Conservation (phyloP, 30 jellyfish, hydroid and myxozoan species). For the Sanderia malayensis region DNA sequence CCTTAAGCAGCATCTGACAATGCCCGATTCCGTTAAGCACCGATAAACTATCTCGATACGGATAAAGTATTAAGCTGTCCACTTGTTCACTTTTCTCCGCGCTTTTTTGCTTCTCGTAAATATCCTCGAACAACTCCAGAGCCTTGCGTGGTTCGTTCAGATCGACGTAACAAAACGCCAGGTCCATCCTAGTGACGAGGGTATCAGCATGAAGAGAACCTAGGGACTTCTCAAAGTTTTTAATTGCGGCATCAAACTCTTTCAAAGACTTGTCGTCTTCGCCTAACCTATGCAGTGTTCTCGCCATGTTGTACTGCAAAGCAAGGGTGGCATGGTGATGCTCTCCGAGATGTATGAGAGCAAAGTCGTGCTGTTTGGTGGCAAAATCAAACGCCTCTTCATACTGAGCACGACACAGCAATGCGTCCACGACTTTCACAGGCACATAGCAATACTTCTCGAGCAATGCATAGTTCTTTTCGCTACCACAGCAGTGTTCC, state of each 20-base stretch:
- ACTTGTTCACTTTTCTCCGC: background rate
- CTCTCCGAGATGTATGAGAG: slow-evolving; percentile 17
- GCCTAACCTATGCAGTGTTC: slow-evolving; percentile 7
- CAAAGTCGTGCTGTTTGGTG: background rate
- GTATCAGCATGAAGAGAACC: slow-evolving; percentile 16
- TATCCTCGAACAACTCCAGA: slow-evolving; percentile 30
- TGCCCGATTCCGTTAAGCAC: slow-evolving; percentile 43
- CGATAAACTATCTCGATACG: slow-evolving; percentile 31
- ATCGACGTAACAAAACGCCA: slow-evolving; percentile 34
- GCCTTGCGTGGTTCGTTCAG: slow-evolving; percentile 25
- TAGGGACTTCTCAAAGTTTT: background rate
- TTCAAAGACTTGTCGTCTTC: background rate
- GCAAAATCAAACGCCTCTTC: slow-evolving; percentile 21
- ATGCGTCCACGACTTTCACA: slow-evolving; percentile 34
- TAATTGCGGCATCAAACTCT: background rate
- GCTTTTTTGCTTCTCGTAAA: slow-evolving; percentile 20
- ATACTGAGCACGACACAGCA: slow-evolving; percentile 29
- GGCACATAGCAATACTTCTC: slow-evolving; percentile 27
- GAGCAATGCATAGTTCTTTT: background rate
- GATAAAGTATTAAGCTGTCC: slow-evolving; percentile 2
- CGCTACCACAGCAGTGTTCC: slow-evolving; percentile 22
- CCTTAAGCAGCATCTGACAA: slow-evolving; percentile 21
- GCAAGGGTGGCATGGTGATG: slow-evolving; percentile 30
- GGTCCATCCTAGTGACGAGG: slow-evolving; percentile 37
- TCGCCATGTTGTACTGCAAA: slow-evolving; percentile 27